These are phyloP conservation scores for Paedocypris sp. DNA, from an alignment of 2,113 vertebrate genomes.

Conservation along the genomic window DNA sequence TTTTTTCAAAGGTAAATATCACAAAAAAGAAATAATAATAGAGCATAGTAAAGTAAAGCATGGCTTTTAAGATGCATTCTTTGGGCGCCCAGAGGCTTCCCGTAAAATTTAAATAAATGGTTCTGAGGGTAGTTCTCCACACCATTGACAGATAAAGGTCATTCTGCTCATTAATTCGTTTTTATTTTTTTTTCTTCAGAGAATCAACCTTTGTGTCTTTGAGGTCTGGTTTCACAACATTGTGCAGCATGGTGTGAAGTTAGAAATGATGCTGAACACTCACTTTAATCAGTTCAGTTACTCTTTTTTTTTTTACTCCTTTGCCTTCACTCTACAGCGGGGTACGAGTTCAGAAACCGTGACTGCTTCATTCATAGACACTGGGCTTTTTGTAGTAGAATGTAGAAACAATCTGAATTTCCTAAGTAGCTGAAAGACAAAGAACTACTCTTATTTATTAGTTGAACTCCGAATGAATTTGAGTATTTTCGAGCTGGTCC, in stretches of 20 bases:
- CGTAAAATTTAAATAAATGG: conserved; percentile 10
- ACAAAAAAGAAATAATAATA: neutral
- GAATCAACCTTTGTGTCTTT: neutral
- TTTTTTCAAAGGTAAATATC: too few species aligned
- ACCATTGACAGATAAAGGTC: conserved; percentile 14
- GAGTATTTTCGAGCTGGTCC: too few species aligned
- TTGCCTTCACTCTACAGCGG: conserved; percentile 43
- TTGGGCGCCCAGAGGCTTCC: neutral
- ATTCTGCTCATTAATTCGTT: conserved; percentile 9
- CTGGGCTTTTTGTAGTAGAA: conserved; percentile 22
- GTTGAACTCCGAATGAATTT: too few species aligned
- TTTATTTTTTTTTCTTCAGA: neutral
- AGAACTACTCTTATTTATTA: neutral
- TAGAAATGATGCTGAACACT: neutral
- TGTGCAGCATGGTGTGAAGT: neutral
- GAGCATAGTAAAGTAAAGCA: neutral
- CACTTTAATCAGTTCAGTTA: conserved; percentile 8
- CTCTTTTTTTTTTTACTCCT: conserved; percentile 40
- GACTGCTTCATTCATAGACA: conserved; percentile 42
- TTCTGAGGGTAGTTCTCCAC: neutral
- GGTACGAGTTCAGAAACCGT: conserved; percentile 46
- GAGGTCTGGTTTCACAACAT: conserved; percentile 15
- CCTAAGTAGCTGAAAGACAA: neutral
- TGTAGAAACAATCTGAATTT: conserved; percentile 28
- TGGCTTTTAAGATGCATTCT: neutral